Percentiles rank a stretch among this genome's conserved stretches.
phyloP scores from a whole-genome alignment of 1,140 invertebrate species.

The Nilaparvata lugens region DNA sequence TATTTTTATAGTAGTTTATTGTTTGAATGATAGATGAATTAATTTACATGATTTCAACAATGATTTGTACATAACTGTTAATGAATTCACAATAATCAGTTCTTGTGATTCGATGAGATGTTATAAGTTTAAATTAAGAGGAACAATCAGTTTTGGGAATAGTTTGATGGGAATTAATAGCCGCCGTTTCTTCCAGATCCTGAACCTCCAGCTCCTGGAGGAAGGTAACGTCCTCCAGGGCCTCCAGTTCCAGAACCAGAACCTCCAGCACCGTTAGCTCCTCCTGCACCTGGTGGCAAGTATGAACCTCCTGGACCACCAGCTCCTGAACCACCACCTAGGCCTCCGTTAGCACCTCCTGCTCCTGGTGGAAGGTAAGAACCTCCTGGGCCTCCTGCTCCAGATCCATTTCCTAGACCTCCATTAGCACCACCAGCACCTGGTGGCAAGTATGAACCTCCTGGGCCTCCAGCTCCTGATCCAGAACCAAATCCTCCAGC shows the following conservation, averaged over 20 bases:
- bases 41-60: too few species aligned
- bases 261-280: background rate
- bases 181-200: background rate
- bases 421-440: background rate
- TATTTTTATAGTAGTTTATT: too few species aligned
- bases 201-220: background rate
- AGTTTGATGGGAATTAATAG: too few species aligned
- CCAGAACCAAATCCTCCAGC: background rate
- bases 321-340: background rate
- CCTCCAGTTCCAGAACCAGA: background rate
- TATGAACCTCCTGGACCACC: background rate
- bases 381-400: slow-evolving; percentile 1
- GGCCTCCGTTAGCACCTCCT: background rate
- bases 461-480: background rate
- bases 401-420: background rate
- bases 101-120: too few species aligned
- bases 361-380: background rate
- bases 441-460: background rate
- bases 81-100: too few species aligned
- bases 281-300: background rate
- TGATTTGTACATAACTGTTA: too few species aligned
- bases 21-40: too few species aligned
- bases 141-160: too few species aligned
- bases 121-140: too few species aligned
- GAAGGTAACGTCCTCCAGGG: background rate